phyloP scores from a whole-genome alignment of 2,888 invertebrate species.

The Rutpela maculata region DNA sequence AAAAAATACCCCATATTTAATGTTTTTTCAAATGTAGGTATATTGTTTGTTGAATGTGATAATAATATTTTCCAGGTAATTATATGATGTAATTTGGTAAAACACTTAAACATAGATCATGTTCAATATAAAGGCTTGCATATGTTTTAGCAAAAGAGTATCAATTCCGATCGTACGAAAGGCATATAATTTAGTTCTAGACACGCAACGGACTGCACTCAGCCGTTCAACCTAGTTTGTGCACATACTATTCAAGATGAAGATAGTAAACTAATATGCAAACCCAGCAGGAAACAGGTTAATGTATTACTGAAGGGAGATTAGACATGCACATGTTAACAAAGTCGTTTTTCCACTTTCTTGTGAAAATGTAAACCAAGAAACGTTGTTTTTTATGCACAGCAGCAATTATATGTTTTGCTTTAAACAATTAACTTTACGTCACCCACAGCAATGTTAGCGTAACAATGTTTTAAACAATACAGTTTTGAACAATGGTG shows the following conservation, averaged over 20 bases:
- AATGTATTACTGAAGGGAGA: slow-evolving; percentile 28
- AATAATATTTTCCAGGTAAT: background rate
- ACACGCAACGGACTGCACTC: slow-evolving; percentile 22
- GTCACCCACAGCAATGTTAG: background rate
- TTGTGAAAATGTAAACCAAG: slow-evolving; percentile 13
- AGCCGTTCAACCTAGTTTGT: slow-evolving; percentile 45
- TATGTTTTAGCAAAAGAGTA: slow-evolving; percentile 16
- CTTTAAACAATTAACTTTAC: slow-evolving; percentile 21
- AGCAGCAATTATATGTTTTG: slow-evolving; percentile 12
- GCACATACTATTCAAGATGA: slow-evolving; percentile 7
- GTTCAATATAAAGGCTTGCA: background rate
- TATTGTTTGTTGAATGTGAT: too few relatives aligned
- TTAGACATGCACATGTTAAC: slow-evolving; percentile 25
- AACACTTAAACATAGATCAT: background rate
- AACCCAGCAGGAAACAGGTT: slow-evolving; percentile 32
- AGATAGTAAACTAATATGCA: background rate
- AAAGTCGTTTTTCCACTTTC: slow-evolving; percentile 33
- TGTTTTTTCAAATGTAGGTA: too few relatives aligned
- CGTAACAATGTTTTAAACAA: slow-evolving; percentile 13
- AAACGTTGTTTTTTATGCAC: background rate
- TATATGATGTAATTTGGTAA: slow-evolving; percentile 5
- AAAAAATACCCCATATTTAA: too few relatives aligned
- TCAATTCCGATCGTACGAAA: slow-evolving; percentile 11
- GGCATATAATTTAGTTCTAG: background rate
- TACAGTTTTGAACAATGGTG: slow-evolving; percentile 20